Evolutionary conservation across 2,888 invertebrate species (phyloP).

Genomic region (Hemaris fuciformis): DNA sequence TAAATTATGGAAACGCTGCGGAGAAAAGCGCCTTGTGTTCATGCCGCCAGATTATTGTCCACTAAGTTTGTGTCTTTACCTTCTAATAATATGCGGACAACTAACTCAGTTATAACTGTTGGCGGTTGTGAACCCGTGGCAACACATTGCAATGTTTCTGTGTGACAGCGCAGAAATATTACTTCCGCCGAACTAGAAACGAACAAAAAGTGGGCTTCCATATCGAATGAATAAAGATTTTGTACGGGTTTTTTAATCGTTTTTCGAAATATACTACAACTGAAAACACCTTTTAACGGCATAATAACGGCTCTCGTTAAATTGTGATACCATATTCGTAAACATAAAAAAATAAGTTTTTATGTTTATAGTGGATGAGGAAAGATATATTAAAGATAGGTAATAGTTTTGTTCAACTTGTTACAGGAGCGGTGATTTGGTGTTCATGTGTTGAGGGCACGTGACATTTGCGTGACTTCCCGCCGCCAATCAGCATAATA

Average conservation of each 20-base stretch:
- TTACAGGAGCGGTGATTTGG: conserved; percentile 38
- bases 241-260: background rate
- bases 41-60: conserved; percentile 60
- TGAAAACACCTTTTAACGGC: background rate
- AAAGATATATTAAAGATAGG: background rate
- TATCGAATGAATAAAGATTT: background rate
- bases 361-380: background rate
- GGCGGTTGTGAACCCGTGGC: conserved; percentile 4
- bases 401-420: conserved; percentile 30
- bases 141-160: background rate
- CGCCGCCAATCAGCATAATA: conserved; percentile 37
- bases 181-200: background rate
- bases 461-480: conserved; percentile 62
- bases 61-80: conserved; percentile 63
- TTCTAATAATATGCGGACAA: conserved; percentile 48
- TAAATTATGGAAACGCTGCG: conserved; percentile 59
- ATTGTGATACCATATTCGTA: no score
- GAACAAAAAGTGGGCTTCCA: background rate
- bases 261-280: background rate
- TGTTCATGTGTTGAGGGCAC: conserved; percentile 35
- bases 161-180: background rate
- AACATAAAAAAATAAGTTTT: no score
- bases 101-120: conserved; percentile 51
- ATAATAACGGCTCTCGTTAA: no score
- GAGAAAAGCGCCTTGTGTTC: conserved; percentile 48